A percentile compares a stretch with the other conserved stretches of the same genome.
Evolutionary conservation across 2,888 invertebrate genomes (phyloP).

Genomic region (Heliconius cydno): DNA sequence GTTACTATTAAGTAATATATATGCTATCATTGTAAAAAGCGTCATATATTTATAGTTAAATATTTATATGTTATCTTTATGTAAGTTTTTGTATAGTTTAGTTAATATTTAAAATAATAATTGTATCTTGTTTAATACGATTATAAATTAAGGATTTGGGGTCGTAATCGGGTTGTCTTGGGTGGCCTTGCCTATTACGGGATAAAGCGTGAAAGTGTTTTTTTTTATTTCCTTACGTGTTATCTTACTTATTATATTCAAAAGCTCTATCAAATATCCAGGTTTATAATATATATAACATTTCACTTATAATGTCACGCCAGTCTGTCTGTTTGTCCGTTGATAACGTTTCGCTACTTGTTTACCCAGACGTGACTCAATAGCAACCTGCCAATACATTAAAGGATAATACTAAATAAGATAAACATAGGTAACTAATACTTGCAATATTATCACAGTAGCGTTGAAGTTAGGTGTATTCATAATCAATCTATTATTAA

Average conservation of each 20-base stretch:
- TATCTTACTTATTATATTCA: neutral
- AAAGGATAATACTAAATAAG: slow-evolving; percentile 28
- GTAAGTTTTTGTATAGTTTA: no score
- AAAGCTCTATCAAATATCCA: neutral
- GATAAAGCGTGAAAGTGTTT: no score
- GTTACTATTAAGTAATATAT: neutral
- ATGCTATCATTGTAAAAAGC: no score
- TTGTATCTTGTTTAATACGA: no score
- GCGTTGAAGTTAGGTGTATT: neutral
- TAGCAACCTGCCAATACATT: slow-evolving; percentile 26
- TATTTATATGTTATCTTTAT: no score
- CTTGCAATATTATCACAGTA: slow-evolving; percentile 12
- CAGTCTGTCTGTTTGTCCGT: slow-evolving; percentile 30
- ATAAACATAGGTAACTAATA: slow-evolving; percentile 19
- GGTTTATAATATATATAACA: neutral
- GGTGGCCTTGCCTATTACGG: no score
- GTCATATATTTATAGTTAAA: no score
- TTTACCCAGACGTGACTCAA: slow-evolving; percentile 29
- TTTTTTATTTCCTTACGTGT: no score
- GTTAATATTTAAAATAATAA: no score
- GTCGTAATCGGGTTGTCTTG: no score
- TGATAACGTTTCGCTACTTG: slow-evolving; percentile 21
- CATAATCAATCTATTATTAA: no score
- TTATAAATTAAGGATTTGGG: no score
- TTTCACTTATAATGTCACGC: slow-evolving; percentile 18